Percentiles rank a stretch among this genome's conserved stretches.
Conservation (phyloP, 2,113 vertebrate species). For the Atrichornis clamosus region DNA sequence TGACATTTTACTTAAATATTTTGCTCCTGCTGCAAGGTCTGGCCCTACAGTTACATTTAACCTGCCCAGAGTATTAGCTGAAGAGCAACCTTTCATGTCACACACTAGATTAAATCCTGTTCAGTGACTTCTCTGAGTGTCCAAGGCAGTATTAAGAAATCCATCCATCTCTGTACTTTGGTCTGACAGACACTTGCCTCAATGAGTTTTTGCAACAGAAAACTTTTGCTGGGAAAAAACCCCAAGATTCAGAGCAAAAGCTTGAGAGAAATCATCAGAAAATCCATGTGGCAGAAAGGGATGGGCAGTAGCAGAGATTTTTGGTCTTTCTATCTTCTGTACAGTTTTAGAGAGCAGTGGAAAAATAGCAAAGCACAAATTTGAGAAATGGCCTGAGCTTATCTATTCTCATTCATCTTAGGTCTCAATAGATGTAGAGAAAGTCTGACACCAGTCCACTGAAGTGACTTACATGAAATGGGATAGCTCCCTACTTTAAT, state of each 20-base stretch:
- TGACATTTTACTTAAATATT: not conserved
- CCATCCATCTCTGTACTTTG: not conserved
- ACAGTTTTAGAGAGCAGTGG: not conserved
- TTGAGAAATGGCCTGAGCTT: not conserved
- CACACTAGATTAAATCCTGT: not conserved
- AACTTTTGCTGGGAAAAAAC: not conserved
- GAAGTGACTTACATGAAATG: not conserved
- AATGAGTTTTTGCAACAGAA: constrained; percentile 4
- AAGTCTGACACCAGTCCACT: not conserved
- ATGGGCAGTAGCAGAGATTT: not conserved
- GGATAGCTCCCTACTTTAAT: not conserved
- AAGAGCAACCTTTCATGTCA: constrained; percentile 10
- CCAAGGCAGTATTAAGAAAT: not conserved
- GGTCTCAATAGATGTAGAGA: not conserved
- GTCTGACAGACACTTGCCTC: not conserved
- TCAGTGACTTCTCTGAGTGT: not conserved
- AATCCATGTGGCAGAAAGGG: not conserved
- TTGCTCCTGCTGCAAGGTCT: not conserved
- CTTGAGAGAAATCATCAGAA: not conserved
- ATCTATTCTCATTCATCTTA: not conserved
- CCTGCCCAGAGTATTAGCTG: not conserved
- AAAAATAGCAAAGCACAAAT: not conserved
- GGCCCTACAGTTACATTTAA: not conserved
- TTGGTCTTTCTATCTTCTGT: not conserved
- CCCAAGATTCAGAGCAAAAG: not conserved